Evolutionary conservation across 2,797 vertebrate species (phyloP), one percentile per base, ranked within the genome.

Genomic region (Gymnoscopelus microlampas): DNA sequence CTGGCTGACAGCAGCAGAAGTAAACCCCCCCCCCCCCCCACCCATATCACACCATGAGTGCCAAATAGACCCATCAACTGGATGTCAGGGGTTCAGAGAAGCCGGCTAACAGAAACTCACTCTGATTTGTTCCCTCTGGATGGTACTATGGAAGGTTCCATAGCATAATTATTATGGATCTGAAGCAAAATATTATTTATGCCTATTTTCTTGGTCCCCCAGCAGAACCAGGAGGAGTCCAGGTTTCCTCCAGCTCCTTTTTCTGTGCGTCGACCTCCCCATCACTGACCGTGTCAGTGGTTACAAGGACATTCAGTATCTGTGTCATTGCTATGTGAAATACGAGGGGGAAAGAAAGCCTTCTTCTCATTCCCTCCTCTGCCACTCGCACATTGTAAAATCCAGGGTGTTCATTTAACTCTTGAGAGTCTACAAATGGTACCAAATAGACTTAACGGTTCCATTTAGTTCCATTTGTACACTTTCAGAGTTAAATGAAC

Each of bases 121-220:
- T 81, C 72, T 63, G 70, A 70, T 82, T 73, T 80, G 15, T 63
- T 67, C 77, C 71, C 74, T 23, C 53, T 80, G 79, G 78, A 76
- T 76, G 58, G 32, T 51, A 12, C 70, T 54, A 55, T 1, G 13
- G 77, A 44, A 73, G 13, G 68, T 63, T 74, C 73, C 62, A 61
- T 55, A 74, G 71, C 82, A 77, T 86, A 44, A 44, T 44, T 44
- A 44, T 44, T 44, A 85, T 82, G 81, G 74, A 63, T 73, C 68
- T 63, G 79, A 78, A 76, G 86, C 81, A 88, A 84, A 85, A 73
- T 89, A 87, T 89, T 82, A 79, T 85, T 82, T 62, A 79, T 66
- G 71, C 71, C 68, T 70, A 67, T 76, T 76, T 73, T 74, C 35
- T 35, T 68, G 50, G 47, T 71, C 61, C 72, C 49, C 63, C 80